phyloP scores from a whole-genome alignment of 2,888 invertebrate species.

The Vesta saturnalis region DNA sequence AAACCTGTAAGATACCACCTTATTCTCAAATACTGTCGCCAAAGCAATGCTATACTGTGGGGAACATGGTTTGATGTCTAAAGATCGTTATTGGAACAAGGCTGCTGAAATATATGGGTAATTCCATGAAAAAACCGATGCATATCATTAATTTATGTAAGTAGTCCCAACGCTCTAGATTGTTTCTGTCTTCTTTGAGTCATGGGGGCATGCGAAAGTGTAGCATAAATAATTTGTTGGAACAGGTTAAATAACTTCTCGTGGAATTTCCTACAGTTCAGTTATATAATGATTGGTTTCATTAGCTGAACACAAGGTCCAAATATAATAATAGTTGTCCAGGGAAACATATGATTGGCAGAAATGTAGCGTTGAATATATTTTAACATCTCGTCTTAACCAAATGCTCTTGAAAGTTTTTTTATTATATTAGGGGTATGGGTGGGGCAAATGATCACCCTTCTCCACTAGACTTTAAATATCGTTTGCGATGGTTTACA shows the following conservation, averaged over 20 bases:
- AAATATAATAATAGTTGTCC: constrained; percentile 20
- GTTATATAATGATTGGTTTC: constrained; percentile 35
- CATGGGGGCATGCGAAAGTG: no score
- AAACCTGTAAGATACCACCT: background rate
- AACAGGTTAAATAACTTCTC: no score
- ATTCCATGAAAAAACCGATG: no score
- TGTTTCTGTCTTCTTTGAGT: no score
- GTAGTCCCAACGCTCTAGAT: no score
- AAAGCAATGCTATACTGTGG: constrained; percentile 31
- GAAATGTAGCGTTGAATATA: constrained; percentile 17
- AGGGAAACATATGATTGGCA: constrained; percentile 6
- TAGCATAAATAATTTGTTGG: no score
- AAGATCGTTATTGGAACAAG: constrained; percentile 20
- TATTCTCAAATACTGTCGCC: constrained; percentile 19
- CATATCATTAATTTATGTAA: no score
- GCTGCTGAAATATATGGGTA: no score
- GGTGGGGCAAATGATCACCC: constrained; percentile 25
- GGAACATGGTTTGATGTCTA: constrained; percentile 8
- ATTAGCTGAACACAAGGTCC: constrained; percentile 23
- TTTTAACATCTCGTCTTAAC: constrained; percentile 20
- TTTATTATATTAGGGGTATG: constrained; percentile 17
- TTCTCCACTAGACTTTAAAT: background rate
- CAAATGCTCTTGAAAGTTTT: constrained; percentile 18
- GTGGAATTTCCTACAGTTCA: no score
- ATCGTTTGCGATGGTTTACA: background rate